phyloP scores from a whole-genome alignment of 2,797 vertebrate species.

The Botia kubotai region DNA sequence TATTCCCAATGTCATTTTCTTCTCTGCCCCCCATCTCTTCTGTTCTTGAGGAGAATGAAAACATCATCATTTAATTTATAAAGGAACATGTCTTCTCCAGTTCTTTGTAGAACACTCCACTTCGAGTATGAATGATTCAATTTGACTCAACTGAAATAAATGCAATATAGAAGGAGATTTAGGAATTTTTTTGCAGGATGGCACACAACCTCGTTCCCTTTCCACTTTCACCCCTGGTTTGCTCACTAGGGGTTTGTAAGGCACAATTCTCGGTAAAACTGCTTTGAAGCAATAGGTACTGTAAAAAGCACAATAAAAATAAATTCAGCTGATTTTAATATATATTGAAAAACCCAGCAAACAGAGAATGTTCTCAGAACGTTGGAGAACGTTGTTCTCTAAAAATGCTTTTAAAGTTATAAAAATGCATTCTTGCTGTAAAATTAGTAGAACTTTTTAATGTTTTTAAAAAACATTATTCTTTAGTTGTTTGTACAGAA shows the following conservation, averaged over 20 bases:
- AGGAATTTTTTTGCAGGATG: background rate
- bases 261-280: background rate
- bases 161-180: background rate
- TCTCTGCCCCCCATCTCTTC: background rate
- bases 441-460: too few species aligned
- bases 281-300: too few species aligned
- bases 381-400: too few species aligned
- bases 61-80: background rate
- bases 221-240: background rate
- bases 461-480: too few species aligned
- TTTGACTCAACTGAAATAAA: background rate
- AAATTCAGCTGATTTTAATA: too few species aligned
- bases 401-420: too few species aligned
- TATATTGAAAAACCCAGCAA: too few species aligned
- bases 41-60: background rate
- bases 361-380: too few species aligned
- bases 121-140: background rate
- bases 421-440: too few species aligned
- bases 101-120: background rate
- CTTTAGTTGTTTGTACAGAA: too few species aligned
- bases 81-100: background rate
- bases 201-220: background rate
- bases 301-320: too few species aligned
- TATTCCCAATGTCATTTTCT: slow-evolving; percentile 5
- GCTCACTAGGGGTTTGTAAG: background rate